phyloP scores from a whole-genome alignment of 2,888 invertebrate species.

The Pristionchus japonicus region DNA sequence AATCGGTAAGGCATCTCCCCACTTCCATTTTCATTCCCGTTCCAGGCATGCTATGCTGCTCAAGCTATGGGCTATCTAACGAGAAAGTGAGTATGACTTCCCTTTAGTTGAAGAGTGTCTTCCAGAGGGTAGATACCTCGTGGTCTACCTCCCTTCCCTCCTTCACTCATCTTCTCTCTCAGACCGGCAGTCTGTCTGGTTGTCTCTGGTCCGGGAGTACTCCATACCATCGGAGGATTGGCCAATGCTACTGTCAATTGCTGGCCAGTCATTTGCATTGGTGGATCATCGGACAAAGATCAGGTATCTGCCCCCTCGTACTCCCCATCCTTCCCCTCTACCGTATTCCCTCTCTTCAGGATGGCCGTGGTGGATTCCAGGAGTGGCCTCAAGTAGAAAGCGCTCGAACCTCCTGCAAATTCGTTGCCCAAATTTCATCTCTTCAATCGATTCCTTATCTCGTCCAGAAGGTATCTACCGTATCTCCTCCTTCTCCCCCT shows the following conservation, averaged over 20 bases:
- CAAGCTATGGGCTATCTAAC: slow-evolving; percentile 95
- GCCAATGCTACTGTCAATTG: slow-evolving; percentile 96
- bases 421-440: neutral
- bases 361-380: slow-evolving; percentile 93
- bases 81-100: slow-evolving; percentile 82
- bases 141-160: no score
- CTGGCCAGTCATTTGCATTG: slow-evolving; percentile 93
- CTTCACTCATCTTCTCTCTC: no score
- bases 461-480: slow-evolving; percentile 48
- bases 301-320: slow-evolving; percentile 83
- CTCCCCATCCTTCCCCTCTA: neutral
- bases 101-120: no score
- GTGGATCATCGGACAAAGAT: slow-evolving; percentile 90
- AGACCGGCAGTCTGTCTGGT: slow-evolving; percentile 85
- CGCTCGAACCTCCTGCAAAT: slow-evolving; percentile 91
- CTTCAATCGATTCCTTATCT: slow-evolving; percentile 62
- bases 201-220: slow-evolving; percentile 93
- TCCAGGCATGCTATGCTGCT: slow-evolving; percentile 89
- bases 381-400: slow-evolving; percentile 92
- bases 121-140: no score
- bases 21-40: no score
- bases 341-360: slow-evolving; percentile 32
- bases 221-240: slow-evolving; percentile 94
- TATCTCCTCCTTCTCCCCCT: no score
- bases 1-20: slow-evolving; percentile 83